Percentiles rank a stretch among this genome's conserved stretches.
Conservation (phyloP, 2,797 vertebrate species). For the Ptychadena robeensis region DNA sequence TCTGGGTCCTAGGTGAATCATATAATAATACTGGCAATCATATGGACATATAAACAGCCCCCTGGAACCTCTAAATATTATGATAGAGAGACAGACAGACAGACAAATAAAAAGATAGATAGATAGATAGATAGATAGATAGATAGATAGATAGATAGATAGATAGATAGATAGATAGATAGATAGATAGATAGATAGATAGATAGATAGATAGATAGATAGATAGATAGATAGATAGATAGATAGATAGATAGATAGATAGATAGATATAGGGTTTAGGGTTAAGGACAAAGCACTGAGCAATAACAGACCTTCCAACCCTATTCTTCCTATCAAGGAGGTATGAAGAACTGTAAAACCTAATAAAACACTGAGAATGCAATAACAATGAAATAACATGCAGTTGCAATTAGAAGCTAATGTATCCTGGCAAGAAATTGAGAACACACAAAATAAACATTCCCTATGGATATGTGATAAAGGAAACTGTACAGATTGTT, state of each 20-base stretch:
- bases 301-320: neutral
- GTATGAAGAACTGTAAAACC: neutral
- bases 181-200: neutral
- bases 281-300: neutral
- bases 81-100: too few relatives aligned
- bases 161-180: neutral
- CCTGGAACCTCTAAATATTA: too few relatives aligned
- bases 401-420: constrained; percentile 6
- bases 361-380: neutral
- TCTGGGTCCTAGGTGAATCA: too few relatives aligned
- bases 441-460: constrained; percentile 22
- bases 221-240: neutral
- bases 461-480: constrained; percentile 20
- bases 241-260: neutral
- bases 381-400: constrained; percentile 19
- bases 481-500: constrained; percentile 21
- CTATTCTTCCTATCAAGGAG: neutral
- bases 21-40: too few relatives aligned
- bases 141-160: too few relatives aligned
- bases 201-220: too few relatives aligned
- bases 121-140: constrained; percentile 7
- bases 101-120: too few relatives aligned
- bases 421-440: constrained; percentile 8
- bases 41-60: too few relatives aligned
- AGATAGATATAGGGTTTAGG: too few relatives aligned